Evolutionary conservation across 2,797 vertebrate species (phyloP), one percentile per base, ranked within the genome.

Genomic region (Oreochromis grahami): DNA sequence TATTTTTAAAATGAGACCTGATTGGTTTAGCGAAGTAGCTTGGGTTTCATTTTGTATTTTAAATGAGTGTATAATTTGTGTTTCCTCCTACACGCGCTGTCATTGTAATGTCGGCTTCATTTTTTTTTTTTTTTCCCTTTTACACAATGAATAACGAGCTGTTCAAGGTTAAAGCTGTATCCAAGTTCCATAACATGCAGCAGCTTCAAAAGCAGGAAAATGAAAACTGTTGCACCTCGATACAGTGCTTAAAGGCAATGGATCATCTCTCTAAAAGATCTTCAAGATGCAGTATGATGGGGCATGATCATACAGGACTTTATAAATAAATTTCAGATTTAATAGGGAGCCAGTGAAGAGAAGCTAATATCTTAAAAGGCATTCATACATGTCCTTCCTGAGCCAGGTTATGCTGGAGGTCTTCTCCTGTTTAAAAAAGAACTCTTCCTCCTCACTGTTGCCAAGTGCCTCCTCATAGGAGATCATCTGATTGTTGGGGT

Each of bases 351-450:
- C 60, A 65, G 34, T 21, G 60, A 65, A 14, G 41, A 43, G 12
- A 43, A 38, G 34, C n/a, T 41, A 65, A 21, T 65, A 65, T 65
- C 19, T 65, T 21, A 65, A 65, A 45, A 41, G 34, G 60, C 19
- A 38, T 19, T 5, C 60, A n/a, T 38, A 3, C 60, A 3, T 65
- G 60, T 65, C n/a, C 7, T 41, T 38, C 60, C 60, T 65, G 34
- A 65, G 60, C 34, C 34, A 21, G 60, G 7, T 68, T 41, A 63
- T n/a, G 58, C 4, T 63, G 32, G 58, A 63, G 17, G 58, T 36
- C 32, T n/a, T 0, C 8, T 26, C 65, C 6, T 43, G 8, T 45
- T 26, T 26, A 8, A 68, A 45, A 43, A 17, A 17, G 0, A 29
- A 15, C 17, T 72, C 24, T 48, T 29, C 14, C 9, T 45, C 43